phyloP scores from a whole-genome alignment of 2,113 vertebrate species.

The Ptilonorhynchus violaceus region DNA sequence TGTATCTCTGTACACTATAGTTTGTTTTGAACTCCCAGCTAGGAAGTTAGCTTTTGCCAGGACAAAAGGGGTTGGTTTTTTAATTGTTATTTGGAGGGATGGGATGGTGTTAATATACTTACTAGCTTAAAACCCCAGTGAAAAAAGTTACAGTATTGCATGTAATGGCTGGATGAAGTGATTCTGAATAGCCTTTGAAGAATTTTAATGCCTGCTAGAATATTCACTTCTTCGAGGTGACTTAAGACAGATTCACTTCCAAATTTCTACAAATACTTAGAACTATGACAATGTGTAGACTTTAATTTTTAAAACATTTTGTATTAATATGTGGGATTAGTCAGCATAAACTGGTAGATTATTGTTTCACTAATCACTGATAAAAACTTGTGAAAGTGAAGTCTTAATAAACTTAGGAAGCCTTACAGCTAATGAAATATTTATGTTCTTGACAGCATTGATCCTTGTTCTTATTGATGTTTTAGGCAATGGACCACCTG shows the following conservation, averaged over 20 bases:
- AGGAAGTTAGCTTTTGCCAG: background rate
- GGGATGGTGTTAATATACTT: background rate
- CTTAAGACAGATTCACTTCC: background rate
- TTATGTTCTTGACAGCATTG: background rate
- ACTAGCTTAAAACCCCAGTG: background rate
- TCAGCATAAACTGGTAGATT: background rate
- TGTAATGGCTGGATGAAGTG: background rate
- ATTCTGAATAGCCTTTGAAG: background rate
- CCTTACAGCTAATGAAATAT: background rate
- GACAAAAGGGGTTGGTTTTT: background rate
- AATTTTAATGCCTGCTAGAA: background rate
- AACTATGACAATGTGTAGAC: background rate
- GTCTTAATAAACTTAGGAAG: background rate
- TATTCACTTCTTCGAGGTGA: background rate
- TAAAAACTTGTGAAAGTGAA: background rate
- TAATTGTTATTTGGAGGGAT: background rate
- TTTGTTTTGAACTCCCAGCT: background rate
- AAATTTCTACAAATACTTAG: background rate
- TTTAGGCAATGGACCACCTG: constrained; percentile 93
- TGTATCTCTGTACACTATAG: accelerated
- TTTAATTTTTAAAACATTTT: background rate
- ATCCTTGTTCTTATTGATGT: constrained; percentile 1
- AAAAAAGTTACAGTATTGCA: background rate
- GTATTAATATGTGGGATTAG: background rate
- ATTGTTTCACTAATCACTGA: background rate